A percentile compares a stretch with the other conserved stretches of the same genome.
These are phyloP conservation scores for Dicrostonyx torquatus DNA, from an alignment of 2,797 vertebrate genomes.

Conservation along the genomic window DNA sequence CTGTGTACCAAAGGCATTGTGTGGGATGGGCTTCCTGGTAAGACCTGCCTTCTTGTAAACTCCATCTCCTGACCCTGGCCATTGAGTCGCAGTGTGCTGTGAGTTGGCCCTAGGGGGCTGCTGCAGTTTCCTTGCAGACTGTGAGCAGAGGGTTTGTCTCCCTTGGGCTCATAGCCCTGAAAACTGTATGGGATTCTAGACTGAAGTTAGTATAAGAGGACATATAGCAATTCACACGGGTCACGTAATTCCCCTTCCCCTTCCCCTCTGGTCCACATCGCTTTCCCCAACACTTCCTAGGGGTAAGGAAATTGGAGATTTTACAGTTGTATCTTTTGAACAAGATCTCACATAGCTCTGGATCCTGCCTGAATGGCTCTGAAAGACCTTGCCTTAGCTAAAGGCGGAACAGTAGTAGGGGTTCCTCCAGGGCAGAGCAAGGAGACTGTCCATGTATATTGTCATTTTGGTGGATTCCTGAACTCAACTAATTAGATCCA, in stretches of 20 bases:
- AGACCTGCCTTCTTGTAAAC: not conserved
- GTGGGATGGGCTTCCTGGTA: not conserved
- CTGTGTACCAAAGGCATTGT: too few species aligned
- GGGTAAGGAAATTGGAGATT: not conserved
- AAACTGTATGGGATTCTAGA: not conserved
- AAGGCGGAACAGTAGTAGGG: not conserved
- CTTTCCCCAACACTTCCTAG: not conserved
- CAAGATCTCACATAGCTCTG: not conserved
- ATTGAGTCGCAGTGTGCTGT: not conserved
- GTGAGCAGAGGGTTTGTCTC: not conserved
- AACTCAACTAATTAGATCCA: not conserved
- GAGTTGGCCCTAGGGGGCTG: not conserved
- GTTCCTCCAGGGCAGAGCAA: not conserved
- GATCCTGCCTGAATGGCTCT: not conserved
- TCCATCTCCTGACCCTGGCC: not conserved
- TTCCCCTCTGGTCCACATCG: not conserved
- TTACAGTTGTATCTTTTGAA: constrained; percentile 6
- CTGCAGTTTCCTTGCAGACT: not conserved
- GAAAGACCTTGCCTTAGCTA: not conserved
- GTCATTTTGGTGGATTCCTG: not conserved
- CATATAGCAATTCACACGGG: not conserved
- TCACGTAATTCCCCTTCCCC: not conserved
- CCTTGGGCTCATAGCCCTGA: not conserved
- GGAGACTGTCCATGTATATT: not conserved
- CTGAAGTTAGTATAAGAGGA: not conserved